Base-by-base conservation (phyloP, 2,797 vertebrate genomes). In the Anomalospiza imberbis region DNA sequence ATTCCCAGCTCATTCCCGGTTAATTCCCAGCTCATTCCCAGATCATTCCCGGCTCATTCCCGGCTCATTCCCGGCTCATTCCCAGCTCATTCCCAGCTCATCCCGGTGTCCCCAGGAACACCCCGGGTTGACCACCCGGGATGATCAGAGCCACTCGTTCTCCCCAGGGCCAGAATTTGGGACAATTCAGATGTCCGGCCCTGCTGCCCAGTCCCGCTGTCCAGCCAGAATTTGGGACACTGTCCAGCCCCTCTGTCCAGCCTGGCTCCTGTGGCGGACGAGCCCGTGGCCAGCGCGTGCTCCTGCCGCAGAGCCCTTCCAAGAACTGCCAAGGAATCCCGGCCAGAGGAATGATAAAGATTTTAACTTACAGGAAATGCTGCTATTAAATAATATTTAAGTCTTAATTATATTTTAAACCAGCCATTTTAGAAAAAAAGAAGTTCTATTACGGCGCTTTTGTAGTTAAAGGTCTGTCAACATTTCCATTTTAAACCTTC, bases 391-490 rank as follows among this genome's bases (percentile, higher is more conserved):
- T 85, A 89, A 91, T 91, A 85, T 92, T 96, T 96, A 95, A 84
- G 62, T 57, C 91, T 97, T 97, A 96, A 97, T 94, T 96, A 96
- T 91, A 89, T 96, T 97, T 97, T 95, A 97, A 95, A 94, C 67
- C 86, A 19, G 90, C 65, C 81, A 76, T 96, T 96, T 85, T 72
- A 3, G 34, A 88, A 82, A 87, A 75, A 73, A 93, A 89, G 25
- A 47, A 92, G 89, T 76, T 91, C 94, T 63, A 57, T 94, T 90
- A 89, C 36, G 77, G 93, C 11, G 95, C 92, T 96, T 96, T 96
- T 95, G 96, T 95, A 97, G 93, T 96, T 97, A 97, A 95, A 94
- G 95, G 78, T 96, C 96, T 97, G 96, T 90, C 94, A 96, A 97
- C 79, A 95, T 77, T 96, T 94, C 91, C 93, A 96, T 96, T 93